Conservation (phyloP, 2,888 invertebrate genomes). For the Oegoconia quadripuncta region DNA sequence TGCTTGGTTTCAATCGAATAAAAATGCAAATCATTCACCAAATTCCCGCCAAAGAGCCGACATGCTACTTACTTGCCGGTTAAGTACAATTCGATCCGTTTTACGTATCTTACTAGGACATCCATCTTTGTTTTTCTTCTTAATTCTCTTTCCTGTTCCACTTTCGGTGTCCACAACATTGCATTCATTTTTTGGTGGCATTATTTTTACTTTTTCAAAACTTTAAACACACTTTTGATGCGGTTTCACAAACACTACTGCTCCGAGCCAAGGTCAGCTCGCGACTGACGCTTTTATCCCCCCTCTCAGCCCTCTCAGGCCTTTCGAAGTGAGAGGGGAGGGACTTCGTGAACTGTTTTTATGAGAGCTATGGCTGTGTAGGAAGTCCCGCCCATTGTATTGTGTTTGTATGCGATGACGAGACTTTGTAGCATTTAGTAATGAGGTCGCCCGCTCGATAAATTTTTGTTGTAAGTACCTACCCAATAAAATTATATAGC, state of each 20-base stretch:
- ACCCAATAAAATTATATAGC: too few species aligned
- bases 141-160: slow-evolving; percentile 3
- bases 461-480: too few species aligned
- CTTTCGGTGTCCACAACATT: too few species aligned
- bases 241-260: not conserved
- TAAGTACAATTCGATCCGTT: slow-evolving; percentile 8
- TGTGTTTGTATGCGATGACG: slow-evolving; percentile 3
- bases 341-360: slow-evolving; percentile 12
- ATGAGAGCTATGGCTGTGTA: not conserved
- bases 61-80: slow-evolving; percentile 9
- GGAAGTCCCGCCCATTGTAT: slow-evolving; percentile 10
- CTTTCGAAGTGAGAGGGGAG: slow-evolving; percentile 7
- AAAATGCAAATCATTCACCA: too few species aligned
- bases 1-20: too few species aligned
- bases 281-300: slow-evolving; percentile 3
- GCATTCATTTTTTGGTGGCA: slow-evolving; percentile 6
- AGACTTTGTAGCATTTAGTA: slow-evolving; percentile 9
- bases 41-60: too few species aligned
- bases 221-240: not conserved
- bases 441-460: too few species aligned
- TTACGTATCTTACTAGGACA: slow-evolving; percentile 6
- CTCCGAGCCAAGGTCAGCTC: slow-evolving; percentile 3
- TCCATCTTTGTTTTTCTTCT: slow-evolving; percentile 4
- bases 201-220: not conserved
- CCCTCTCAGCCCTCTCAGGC: slow-evolving; percentile 1